Conservation (phyloP, 2,797 vertebrate species). For the Eulemur mongoz region DNA sequence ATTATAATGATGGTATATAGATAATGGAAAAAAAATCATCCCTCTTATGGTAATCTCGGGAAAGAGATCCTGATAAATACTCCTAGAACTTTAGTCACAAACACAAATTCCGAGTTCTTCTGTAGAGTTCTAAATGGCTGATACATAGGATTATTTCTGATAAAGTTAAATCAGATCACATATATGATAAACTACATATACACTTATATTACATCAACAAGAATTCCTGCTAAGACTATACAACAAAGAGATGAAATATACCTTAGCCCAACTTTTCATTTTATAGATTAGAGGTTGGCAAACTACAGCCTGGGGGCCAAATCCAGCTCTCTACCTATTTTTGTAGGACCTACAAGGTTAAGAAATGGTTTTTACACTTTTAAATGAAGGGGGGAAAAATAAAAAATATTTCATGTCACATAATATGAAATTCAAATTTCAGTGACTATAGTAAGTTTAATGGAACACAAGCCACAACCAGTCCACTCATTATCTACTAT, state of each 20-base stretch:
- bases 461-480: neutral
- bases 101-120: slow-evolving; percentile 30
- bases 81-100: slow-evolving; percentile 41
- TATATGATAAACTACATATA: neutral
- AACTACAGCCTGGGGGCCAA: neutral
- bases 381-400: neutral
- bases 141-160: neutral
- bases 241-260: neutral
- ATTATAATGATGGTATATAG: neutral
- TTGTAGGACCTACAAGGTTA: neutral
- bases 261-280: neutral
- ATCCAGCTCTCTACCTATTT: neutral
- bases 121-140: slow-evolving; percentile 22
- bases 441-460: neutral
- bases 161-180: neutral
- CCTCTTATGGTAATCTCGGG: neutral
- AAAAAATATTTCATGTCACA: neutral
- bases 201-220: neutral
- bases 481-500: neutral
- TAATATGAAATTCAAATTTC: slow-evolving; percentile 3
- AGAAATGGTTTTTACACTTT: neutral
- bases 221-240: neutral
- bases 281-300: neutral
- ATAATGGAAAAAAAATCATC: neutral
- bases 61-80: neutral